Percentiles rank a stretch among this genome's conserved stretches.
phyloP scores from a whole-genome alignment of 2,888 invertebrate species.

The Ornithoptera alexandrae region DNA sequence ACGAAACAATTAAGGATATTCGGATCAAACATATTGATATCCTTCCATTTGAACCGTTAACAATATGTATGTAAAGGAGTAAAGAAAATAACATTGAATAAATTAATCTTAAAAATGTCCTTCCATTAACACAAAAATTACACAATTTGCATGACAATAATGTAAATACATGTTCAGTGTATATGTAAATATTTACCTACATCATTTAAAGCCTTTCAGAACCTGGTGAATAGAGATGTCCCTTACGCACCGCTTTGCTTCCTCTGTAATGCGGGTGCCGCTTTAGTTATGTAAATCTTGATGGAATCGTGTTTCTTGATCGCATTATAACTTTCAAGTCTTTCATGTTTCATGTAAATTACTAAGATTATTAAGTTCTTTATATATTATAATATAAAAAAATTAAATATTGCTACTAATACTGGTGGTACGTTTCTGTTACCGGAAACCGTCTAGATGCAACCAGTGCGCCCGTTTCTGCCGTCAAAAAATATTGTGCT shows the following conservation, averaged over 20 bases:
- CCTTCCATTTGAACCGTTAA: background rate
- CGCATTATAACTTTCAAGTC: conserved; percentile 20
- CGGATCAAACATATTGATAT: background rate
- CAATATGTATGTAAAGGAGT: background rate
- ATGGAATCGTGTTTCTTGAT: conserved; percentile 13
- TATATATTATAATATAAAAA: background rate
- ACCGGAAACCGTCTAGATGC: too few species aligned
- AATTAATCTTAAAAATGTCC: background rate
- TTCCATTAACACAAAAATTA: background rate
- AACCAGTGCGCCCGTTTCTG: too few species aligned
- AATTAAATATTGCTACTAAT: too few species aligned
- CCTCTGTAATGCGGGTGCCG: conserved; percentile 16
- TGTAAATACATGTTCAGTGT: background rate
- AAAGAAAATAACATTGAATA: background rate
- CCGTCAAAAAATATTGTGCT: too few species aligned
- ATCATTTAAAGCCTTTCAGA: conserved; percentile 5
- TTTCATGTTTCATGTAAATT: conserved; percentile 21
- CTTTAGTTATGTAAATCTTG: conserved; percentile 27
- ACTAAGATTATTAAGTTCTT: background rate
- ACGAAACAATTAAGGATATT: background rate
- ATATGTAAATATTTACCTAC: conserved; percentile 12
- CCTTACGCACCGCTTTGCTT: conserved; percentile 13
- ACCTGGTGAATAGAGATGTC: conserved; percentile 19
- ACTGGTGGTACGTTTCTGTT: too few species aligned
- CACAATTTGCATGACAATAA: conserved; percentile 9